These are phyloP conservation scores for Patella pellucida DNA, from an alignment of 2,888 invertebrate genomes.

Conservation along the genomic window DNA sequence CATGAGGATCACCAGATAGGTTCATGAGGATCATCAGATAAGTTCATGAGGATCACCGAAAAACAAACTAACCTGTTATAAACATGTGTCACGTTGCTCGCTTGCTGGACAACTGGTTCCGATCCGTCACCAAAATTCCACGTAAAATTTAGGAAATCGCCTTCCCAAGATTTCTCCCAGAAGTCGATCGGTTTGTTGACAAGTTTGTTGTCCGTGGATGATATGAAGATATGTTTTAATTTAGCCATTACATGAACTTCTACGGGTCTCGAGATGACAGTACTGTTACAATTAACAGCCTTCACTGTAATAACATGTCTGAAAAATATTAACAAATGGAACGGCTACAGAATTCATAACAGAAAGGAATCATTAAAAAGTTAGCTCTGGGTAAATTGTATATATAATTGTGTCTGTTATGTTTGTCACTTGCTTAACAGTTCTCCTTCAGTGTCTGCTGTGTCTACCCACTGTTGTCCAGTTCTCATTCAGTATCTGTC, in stretches of 20 bases:
- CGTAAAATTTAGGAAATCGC: slow-evolving; percentile 60
- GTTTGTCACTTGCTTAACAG: too few relatives aligned
- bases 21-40: too few relatives aligned
- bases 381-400: too few relatives aligned
- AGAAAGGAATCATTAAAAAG: too few relatives aligned
- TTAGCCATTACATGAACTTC: slow-evolving; percentile 52
- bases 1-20: too few relatives aligned
- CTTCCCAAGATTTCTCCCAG: slow-evolving; percentile 52
- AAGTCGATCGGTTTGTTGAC: slow-evolving; percentile 52
- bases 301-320: slow-evolving; percentile 60
- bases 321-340: slow-evolving; percentile 11
- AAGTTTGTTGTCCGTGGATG: slow-evolving; percentile 43
- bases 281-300: slow-evolving; percentile 59
- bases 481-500: too few relatives aligned
- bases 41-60: neutral
- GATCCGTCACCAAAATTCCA: slow-evolving; percentile 69
- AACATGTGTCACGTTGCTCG: slow-evolving; percentile 38
- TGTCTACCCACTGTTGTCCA: too few relatives aligned
- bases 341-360: too few relatives aligned
- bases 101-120: slow-evolving; percentile 24
- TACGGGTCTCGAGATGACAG: slow-evolving; percentile 49
- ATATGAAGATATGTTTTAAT: slow-evolving; percentile 38
- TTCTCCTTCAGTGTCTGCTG: too few relatives aligned
- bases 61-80: slow-evolving; percentile 45
- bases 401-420: too few relatives aligned